Base-by-base conservation (phyloP, 2,113 vertebrate genomes). In the Sinocyclocheilus rhinocerous region DNA sequence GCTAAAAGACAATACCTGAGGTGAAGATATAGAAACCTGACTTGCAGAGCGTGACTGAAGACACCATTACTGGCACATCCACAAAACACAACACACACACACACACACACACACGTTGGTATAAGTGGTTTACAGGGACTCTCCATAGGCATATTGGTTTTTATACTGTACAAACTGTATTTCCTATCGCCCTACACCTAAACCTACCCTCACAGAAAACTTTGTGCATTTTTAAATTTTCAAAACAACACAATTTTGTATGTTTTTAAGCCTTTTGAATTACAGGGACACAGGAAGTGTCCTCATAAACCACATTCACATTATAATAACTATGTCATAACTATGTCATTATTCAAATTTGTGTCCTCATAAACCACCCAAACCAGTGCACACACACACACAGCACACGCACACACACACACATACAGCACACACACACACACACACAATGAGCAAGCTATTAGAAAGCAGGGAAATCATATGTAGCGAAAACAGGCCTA, bases 21-120 rank as follows among this genome's bases (percentile, higher is more conserved):
- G 75, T 87, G 83, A 87, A 88, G 73, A 85, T 75, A 85, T 75
- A 29, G 57, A 76, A 76, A 69, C 52, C 75, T 57, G 65, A 83
- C 73, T 85, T 18, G 83, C 39, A 82, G 50, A 87, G 72, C 78
- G 36, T 73, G 88, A 85, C 57, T 55, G 78, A 72, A 85, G 78
- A 89, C 77, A 73, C 78, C 50, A 73, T 73, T 63, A 75, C 81
- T 57, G 70, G 79, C 86, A 87, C 84, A 65, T 87, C 88, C 69
- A 15, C 88, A 75, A 83, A 39, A 63, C 63, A 77, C 75, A 84
- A 80, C 9, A 7, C 12, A 15, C 61, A 26, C 10, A 61, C 61
- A 26, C 10, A 61, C 61, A 69, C 81, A 80, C n/a, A 63, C 9
- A 84, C 50, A 87, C 12, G 29, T 33, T 33, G 29, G 29, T 33